phyloP scores from a whole-genome alignment of 2,113 vertebrate genomes.

The Ranitomeya variabilis region DNA sequence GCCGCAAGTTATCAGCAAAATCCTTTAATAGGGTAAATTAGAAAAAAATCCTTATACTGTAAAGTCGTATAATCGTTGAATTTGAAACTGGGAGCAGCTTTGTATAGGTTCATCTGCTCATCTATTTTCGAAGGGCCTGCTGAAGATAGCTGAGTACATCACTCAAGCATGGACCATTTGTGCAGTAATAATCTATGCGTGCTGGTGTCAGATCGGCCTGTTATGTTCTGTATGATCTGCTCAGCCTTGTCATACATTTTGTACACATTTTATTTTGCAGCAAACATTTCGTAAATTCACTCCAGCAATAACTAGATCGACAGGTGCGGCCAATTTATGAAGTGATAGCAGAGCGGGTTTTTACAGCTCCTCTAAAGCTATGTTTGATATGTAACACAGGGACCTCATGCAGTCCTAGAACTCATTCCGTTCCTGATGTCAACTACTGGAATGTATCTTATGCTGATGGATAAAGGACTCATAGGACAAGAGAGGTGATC shows the following conservation, averaged over 20 bases:
- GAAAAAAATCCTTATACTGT: no score
- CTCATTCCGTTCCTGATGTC: background rate
- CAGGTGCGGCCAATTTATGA: conserved; percentile 26
- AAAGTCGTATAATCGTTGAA: no score
- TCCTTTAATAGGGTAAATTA: no score
- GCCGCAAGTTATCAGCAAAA: no score
- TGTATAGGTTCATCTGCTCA: no score
- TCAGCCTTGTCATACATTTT: background rate
- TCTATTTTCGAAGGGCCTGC: no score
- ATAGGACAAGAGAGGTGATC: no score
- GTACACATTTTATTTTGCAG: background rate
- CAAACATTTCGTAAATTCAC: background rate
- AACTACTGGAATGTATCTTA: background rate
- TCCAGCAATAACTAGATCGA: background rate
- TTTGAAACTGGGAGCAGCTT: no score
- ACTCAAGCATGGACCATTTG: no score
- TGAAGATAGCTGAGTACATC: no score
- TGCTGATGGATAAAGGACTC: background rate
- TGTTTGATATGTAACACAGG: conserved; percentile 11
- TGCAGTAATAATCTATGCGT: no score
- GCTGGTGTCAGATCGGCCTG: no score
- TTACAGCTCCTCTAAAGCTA: background rate
- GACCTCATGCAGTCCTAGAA: background rate
- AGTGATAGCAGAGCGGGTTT: background rate
- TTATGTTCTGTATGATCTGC: background rate